A percentile compares a stretch with the other conserved stretches of the same genome.
Evolutionary conservation across 2,113 vertebrate species (phyloP).

Genomic region (Fukomys damarensis): DNA sequence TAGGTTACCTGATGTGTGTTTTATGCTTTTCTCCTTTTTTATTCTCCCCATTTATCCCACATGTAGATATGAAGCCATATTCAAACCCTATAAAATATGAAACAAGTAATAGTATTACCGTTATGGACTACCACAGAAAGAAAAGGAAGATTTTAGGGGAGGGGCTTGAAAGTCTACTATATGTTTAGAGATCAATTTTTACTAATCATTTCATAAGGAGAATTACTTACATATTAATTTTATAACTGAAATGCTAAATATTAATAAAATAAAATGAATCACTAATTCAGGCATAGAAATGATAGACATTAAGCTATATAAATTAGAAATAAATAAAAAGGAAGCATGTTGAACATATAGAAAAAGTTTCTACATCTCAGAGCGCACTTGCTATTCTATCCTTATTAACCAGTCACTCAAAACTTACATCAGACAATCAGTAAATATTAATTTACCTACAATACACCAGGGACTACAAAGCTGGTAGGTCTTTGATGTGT

Average conservation of each 20-base stretch:
- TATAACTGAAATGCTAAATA: background rate
- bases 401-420: fast-evolving
- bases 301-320: background rate
- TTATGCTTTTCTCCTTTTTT: background rate
- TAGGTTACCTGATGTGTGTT: background rate
- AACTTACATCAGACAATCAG: background rate
- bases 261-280: background rate
- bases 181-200: background rate
- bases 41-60: background rate
- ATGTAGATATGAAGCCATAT: background rate
- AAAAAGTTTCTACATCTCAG: background rate
- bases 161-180: background rate
- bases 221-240: background rate
- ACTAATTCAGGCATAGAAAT: background rate
- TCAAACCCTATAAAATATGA: background rate
- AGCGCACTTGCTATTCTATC: fast-evolving
- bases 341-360: background rate
- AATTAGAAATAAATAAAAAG: background rate
- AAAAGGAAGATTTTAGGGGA: background rate
- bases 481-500: background rate
- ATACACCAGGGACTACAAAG: background rate
- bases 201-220: background rate
- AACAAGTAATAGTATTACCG: background rate
- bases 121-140: background rate
- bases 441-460: background rate